Conservation (phyloP, 1,140 invertebrate species). For the Drosophila miranda region DNA sequence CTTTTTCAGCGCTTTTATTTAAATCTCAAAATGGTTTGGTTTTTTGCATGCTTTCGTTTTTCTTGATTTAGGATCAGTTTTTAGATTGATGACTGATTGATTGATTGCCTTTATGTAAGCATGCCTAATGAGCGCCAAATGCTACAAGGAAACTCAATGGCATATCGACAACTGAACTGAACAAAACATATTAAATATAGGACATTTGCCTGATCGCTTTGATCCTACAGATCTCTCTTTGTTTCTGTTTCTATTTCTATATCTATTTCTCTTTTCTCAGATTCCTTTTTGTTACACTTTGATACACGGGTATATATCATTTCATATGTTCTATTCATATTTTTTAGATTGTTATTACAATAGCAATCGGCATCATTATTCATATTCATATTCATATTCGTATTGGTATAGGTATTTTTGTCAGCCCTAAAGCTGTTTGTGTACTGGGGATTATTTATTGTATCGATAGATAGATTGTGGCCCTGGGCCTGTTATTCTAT, state of each 20-base stretch:
- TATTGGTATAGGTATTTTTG: too few relatives aligned
- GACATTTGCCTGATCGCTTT: constrained; percentile 48
- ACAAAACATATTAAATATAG: constrained; percentile 65
- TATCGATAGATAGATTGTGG: constrained; percentile 3
- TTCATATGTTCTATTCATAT: constrained; percentile 6
- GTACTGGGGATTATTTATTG: too few relatives aligned
- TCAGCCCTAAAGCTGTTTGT: too few relatives aligned
- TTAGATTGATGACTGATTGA: constrained; percentile 19
- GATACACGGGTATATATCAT: constrained; percentile 18
- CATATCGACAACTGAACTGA: constrained; percentile 36
- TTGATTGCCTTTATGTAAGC: constrained; percentile 37
- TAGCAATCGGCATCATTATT: too few relatives aligned
- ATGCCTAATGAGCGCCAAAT: constrained; percentile 49
- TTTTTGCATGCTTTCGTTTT: constrained; percentile 54
- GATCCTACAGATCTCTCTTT: constrained; percentile 5
- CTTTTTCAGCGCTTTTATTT: too few relatives aligned
- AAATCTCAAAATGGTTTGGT: neutral
- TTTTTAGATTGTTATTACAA: neutral
- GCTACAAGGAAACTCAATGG: constrained; percentile 39
- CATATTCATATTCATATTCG: too few relatives aligned
- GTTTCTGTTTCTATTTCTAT: constrained; percentile 14
- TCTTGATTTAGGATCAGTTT: constrained; percentile 17
- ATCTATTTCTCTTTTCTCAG: constrained; percentile 1
- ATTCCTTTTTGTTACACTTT: constrained; percentile 9
- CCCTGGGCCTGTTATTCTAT: neutral